phyloP scores from a whole-genome alignment of 1,140 invertebrate genomes.

The Hormaphis cornu region DNA sequence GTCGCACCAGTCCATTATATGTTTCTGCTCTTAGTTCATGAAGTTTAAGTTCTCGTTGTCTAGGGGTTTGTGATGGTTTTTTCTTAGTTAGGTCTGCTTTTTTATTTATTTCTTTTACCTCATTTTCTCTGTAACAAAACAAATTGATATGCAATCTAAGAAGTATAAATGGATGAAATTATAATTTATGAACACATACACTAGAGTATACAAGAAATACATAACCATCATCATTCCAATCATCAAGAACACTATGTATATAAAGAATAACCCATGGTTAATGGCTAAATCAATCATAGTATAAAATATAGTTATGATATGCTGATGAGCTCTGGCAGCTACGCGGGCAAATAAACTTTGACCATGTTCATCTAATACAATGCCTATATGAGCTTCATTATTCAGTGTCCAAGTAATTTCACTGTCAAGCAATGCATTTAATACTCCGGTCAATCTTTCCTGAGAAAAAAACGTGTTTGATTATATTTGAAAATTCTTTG shows the following conservation, averaged over 20 bases:
- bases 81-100: conserved; percentile 45
- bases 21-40: conserved; percentile 91
- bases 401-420: conserved; percentile 44
- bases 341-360: conserved; percentile 46
- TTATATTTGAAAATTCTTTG: background rate
- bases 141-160: background rate
- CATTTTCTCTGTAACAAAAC: conserved; percentile 16
- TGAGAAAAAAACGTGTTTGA: background rate
- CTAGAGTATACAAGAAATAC: conserved; percentile 57
- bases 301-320: conserved; percentile 59
- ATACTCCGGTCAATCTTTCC: conserved; percentile 7
- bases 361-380: conserved; percentile 47
- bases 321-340: conserved; percentile 58
- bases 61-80: conserved; percentile 40
- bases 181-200: conserved; percentile 26
- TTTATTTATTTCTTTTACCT: conserved; percentile 32
- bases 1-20: conserved; percentile 83
- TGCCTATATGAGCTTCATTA: conserved; percentile 55
- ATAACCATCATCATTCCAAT: conserved; percentile 67
- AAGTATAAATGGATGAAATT: background rate
- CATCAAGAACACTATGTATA: conserved; percentile 70
- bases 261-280: conserved; percentile 71
- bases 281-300: conserved; percentile 63
- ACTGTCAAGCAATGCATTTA: conserved; percentile 13
- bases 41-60: conserved; percentile 61